Evolutionary conservation across 2,113 vertebrate species (phyloP), one percentile per base, ranked within the genome.

Genomic region (Lutjanus erythropterus): DNA sequence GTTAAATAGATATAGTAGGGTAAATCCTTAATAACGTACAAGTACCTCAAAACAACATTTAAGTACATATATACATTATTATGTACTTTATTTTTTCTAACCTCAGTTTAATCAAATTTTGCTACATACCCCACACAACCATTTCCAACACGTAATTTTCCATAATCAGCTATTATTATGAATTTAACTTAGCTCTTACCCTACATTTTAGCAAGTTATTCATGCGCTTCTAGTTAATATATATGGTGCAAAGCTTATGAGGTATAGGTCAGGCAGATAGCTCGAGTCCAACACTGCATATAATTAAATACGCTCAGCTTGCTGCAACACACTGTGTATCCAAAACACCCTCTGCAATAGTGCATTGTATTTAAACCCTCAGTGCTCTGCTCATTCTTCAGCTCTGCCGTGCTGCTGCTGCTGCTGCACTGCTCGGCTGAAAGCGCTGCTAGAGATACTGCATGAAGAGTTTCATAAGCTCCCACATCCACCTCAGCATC

Each of bases 381-480:
- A 5, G 49, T 42, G 37, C 35, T 52, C 9, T 53, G 49, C 60
- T 78, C 31, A 21, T 71, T 76, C 68, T 67, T 67, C 49, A 44
- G 52, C 47, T 64, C 19, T 27, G 44, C 56, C n/a, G n/a, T 31
- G 27, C 29, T 35, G 33, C 33, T 35, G 33, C n/a, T 71, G 42
- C 58, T 76, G 47, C 52, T 78, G n/a, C 74, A 44, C 21, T 31
- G 44, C 69, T 85, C 56, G 47, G 67, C 33, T 60, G 75, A 81
- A 46, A 75, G 41, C 44, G 4, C 31, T 35, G 31, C 71, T 71
- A 66, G 68, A 85, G 55, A 81, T 55, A 56, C 52, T 56, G 68
- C 70, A 86, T 73, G 37, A 75, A 78, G 72, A 86, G 37, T 66
- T 81, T 78, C 80, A 70, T 84, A 67, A 85, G 53, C 68, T 82